Conservation (phyloP, 2,888 invertebrate genomes). For the Pollenia griseotomentosa region DNA sequence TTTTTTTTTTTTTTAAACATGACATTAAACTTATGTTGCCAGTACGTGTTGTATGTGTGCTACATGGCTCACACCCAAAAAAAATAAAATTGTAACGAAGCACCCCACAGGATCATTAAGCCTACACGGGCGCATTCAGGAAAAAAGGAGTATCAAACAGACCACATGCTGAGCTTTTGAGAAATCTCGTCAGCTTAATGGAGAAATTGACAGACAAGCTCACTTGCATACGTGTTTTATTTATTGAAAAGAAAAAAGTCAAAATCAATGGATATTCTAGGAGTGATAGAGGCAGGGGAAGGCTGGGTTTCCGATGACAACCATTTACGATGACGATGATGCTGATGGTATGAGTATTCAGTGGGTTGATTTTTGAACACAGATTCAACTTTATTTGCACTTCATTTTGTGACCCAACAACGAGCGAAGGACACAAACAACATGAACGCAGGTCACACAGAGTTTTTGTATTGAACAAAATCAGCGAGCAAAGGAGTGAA, state of each 20-base stretch:
- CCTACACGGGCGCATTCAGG: conserved; percentile 47
- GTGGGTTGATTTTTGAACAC: conserved; percentile 47
- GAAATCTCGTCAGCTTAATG: conserved; percentile 63
- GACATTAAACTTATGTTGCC: conserved; percentile 58
- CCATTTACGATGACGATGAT: conserved; percentile 18
- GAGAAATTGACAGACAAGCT: conserved; percentile 50
- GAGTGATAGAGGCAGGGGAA: conserved; percentile 3
- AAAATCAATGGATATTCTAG: conserved; percentile 62
- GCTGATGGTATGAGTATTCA: conserved; percentile 10
- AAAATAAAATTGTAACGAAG: conserved; percentile 5
- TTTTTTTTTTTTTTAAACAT: conserved; percentile 35
- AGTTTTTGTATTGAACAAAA: conserved; percentile 16
- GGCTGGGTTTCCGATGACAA: conserved; percentile 34
- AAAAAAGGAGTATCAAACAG: conserved; percentile 60
- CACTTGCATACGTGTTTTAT: conserved; percentile 45
- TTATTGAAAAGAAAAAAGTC: conserved; percentile 63
- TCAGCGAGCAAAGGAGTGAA: background rate
- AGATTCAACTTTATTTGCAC: conserved; percentile 22
- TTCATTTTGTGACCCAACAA: conserved; percentile 50
- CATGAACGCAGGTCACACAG: conserved; percentile 66
- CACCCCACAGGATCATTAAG: conserved; percentile 71
- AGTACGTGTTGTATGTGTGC: conserved; percentile 20
- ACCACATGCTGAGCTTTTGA: conserved; percentile 73
- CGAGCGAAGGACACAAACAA: conserved; percentile 49
- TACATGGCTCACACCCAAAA: conserved; percentile 64